Conservation (phyloP, 1,140 invertebrate species). For the Scaptomyza hsui region DNA sequence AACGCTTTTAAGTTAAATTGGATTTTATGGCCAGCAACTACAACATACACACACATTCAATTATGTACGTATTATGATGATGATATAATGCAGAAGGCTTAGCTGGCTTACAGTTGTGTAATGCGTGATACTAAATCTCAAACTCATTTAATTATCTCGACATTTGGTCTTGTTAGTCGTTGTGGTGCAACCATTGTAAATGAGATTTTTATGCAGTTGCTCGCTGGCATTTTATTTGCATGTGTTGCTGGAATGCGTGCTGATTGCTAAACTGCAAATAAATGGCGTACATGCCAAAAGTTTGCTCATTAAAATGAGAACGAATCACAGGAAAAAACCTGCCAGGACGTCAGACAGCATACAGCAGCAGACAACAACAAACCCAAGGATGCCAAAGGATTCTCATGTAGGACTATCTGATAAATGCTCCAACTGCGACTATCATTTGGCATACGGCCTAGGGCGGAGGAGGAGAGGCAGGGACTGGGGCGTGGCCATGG, state of each 20-base stretch:
- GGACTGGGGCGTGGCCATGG: slow-evolving; percentile 42
- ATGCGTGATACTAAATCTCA: not conserved
- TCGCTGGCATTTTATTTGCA: slow-evolving; percentile 32
- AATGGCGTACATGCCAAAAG: slow-evolving; percentile 56
- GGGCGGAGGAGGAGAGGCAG: not conserved
- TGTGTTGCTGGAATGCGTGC: slow-evolving; percentile 35
- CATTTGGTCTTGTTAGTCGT: slow-evolving; percentile 4
- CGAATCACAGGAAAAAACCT: slow-evolving; percentile 27
- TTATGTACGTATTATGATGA: not conserved
- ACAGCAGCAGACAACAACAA: not conserved
- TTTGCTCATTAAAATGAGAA: slow-evolving; percentile 76
- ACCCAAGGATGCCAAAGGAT: slow-evolving; percentile 17
- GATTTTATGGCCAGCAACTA: not conserved
- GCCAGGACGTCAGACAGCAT: not conserved
- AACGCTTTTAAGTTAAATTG: not conserved
- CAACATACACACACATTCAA: not conserved
- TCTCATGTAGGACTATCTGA: slow-evolving; percentile 19
- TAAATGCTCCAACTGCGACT: slow-evolving; percentile 10
- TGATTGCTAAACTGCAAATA: slow-evolving; percentile 65
- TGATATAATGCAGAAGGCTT: not conserved
- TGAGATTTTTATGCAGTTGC: slow-evolving; percentile 45
- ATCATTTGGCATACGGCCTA: not conserved
- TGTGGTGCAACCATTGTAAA: slow-evolving; percentile 33
- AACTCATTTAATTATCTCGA: slow-evolving; percentile 41
- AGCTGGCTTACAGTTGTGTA: slow-evolving; percentile 2